These are phyloP conservation scores for Channallabes apus DNA, from an alignment of 2,797 vertebrate species.

Conservation along the genomic window DNA sequence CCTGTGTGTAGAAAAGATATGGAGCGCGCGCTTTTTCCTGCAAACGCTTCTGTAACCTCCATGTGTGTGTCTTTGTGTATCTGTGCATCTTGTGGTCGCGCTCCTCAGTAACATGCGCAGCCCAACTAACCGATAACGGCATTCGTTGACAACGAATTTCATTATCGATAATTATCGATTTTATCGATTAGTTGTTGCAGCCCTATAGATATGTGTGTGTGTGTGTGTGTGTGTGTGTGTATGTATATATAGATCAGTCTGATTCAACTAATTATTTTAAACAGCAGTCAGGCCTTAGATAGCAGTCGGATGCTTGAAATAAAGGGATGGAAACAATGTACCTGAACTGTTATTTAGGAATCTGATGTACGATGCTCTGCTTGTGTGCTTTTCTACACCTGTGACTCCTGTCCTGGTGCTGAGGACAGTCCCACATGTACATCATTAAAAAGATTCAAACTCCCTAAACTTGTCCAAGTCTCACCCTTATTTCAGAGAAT, in stretches of 20 bases:
- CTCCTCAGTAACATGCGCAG: too few species aligned
- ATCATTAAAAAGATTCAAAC: neutral
- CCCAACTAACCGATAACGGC: too few species aligned
- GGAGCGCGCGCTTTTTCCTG: too few species aligned
- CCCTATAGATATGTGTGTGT: too few species aligned
- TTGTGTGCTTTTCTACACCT: neutral
- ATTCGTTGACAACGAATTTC: too few species aligned
- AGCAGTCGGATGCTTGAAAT: neutral
- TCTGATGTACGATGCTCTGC: neutral
- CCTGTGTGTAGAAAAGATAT: too few species aligned
- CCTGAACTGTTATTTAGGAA: neutral
- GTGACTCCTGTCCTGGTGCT: neutral
- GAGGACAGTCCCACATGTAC: neutral
- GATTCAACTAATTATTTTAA: neutral
- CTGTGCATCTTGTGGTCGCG: too few species aligned
- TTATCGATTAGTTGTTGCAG: too few species aligned
- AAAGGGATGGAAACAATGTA: neutral
- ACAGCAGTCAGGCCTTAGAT: neutral
- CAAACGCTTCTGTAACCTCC: too few species aligned
- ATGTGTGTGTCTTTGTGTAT: too few species aligned
- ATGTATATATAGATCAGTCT: neutral
- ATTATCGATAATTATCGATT: too few species aligned
- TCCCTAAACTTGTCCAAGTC: neutral
- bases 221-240: too few species aligned
- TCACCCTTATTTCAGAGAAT: neutral